A percentile compares a stretch with the other conserved stretches of the same genome.
phyloP scores from a whole-genome alignment of 2,113 vertebrate species.

The Andinoacara biseriatus region DNA sequence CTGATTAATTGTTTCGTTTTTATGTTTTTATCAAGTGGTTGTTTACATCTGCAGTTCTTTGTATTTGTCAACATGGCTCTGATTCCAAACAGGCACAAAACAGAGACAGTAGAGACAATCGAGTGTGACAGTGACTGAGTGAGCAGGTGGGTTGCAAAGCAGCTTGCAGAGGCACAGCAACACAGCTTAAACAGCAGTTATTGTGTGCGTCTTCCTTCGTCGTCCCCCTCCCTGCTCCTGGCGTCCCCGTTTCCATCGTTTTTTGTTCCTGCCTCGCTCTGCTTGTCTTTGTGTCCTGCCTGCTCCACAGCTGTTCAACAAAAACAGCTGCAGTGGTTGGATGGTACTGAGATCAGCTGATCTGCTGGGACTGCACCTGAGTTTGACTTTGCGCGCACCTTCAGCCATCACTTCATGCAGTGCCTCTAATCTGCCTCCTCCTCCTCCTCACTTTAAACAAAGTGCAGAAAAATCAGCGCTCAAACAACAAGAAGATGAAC shows the following conservation, averaged over 20 bases:
- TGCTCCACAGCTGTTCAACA: too few species aligned
- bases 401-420: not conserved
- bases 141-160: not conserved
- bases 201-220: too few species aligned
- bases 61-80: not conserved
- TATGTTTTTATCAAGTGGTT: not conserved
- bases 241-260: too few species aligned
- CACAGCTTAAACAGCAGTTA: not conserved
- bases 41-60: too few species aligned
- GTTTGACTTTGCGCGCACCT: not conserved
- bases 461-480: not conserved
- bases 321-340: too few species aligned
- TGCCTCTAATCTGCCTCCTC: not conserved
- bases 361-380: too few species aligned
- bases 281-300: too few species aligned
- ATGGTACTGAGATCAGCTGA: too few species aligned
- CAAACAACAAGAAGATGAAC: not conserved
- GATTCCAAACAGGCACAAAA: not conserved
- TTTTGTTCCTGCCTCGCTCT: too few species aligned
- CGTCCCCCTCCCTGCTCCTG: too few species aligned
- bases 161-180: not conserved
- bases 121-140: too few species aligned
- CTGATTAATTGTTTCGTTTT: not conserved
- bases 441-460: not conserved
- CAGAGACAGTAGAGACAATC: fast-evolving